phyloP scores from a whole-genome alignment of 2,113 vertebrate genomes.

The Phycodurus eques region DNA sequence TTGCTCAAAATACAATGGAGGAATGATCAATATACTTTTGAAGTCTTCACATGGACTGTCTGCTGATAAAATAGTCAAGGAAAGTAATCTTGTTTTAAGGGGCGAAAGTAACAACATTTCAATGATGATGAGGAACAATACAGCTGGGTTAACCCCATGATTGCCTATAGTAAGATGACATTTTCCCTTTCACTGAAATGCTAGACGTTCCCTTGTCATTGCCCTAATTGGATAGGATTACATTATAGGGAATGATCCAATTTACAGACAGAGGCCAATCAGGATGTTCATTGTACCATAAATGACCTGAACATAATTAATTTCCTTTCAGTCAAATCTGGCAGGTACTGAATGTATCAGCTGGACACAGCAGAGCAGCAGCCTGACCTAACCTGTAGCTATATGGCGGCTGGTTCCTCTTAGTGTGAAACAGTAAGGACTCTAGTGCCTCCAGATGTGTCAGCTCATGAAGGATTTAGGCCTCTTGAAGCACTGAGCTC shows the following conservation, averaged over 20 bases:
- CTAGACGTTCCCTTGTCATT: slow-evolving; percentile 53
- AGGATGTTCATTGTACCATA: slow-evolving; percentile 40
- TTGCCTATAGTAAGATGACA: slow-evolving; percentile 49
- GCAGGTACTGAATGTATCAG: slow-evolving; percentile 19
- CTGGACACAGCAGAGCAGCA: slow-evolving; percentile 10
- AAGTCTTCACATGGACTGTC: slow-evolving; percentile 29
- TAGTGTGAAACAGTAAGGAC: neutral
- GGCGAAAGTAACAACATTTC: slow-evolving; percentile 33
- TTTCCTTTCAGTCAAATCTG: slow-evolving; percentile 46
- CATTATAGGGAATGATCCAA: slow-evolving; percentile 45
- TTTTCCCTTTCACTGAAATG: slow-evolving; percentile 31
- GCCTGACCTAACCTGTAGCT: slow-evolving; percentile 18
- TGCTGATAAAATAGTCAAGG: slow-evolving; percentile 60
- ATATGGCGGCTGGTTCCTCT: neutral
- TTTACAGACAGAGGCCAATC: slow-evolving; percentile 35
- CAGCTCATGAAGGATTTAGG: slow-evolving; percentile 1
- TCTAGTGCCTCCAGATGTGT: slow-evolving; percentile 6
- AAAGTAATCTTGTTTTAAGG: slow-evolving; percentile 36
- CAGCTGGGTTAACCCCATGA: slow-evolving; percentile 33
- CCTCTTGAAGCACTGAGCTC: slow-evolving; percentile 3
- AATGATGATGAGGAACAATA: slow-evolving; percentile 26
- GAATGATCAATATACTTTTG: neutral
- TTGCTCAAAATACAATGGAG: slow-evolving; percentile 7
- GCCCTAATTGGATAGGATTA: slow-evolving; percentile 58
- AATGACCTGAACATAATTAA: slow-evolving; percentile 55